Base-by-base conservation (phyloP, 1,140 invertebrate species). In the Brevipalpus yothersi region DNA sequence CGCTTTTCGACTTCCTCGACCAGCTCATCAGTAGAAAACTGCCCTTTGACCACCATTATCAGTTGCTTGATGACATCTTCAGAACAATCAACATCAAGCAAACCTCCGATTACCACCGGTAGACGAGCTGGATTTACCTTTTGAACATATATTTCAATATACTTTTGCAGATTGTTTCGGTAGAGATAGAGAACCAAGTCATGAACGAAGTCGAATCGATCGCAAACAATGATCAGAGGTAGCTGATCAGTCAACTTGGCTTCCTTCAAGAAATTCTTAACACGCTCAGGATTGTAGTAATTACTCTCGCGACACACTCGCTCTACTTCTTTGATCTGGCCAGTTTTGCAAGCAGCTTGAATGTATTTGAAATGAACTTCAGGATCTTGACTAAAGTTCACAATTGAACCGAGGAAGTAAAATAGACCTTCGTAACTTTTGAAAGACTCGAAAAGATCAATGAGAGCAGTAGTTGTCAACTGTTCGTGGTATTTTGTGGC, bases 351-450 rank as follows among this genome's bases (percentile, higher is more conserved):
- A 1, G 88, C 88, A 23, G 88, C 89, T 76, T 82, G 79, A 67
- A 99, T 99, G 69, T 99, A 99, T 71, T 98, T 98, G 74, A 98
- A 99, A 68, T 99, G 95, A 47, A 99, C 95, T 73, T 99, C 95
- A 21, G 88, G 79, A 74, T 99, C 95, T 73, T 98, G 94, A 63
- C 89, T 95, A 74, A 96, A 98, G 75, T 99, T 99, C 4, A 99
- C 95, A 71, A 99, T 99, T 0, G 92, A 96, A 42, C 94, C 93
- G 43, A 99, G 75, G 76, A 99, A 99, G 71, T 98, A 99, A 73
- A 97, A 99, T 0, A 99, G 72, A 8, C 94, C 95, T 72, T 98
- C 95, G 71, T 92, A 99, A 63, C 87, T 92, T 74, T 99, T 99
- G 76, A 98, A 98, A 56, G 88, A 91, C 72, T 99, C 95, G 69